A percentile compares a stretch with the other conserved stretches of the same genome.
phyloP scores from a whole-genome alignment of 2,113 vertebrate species.

The Elachura formosa region DNA sequence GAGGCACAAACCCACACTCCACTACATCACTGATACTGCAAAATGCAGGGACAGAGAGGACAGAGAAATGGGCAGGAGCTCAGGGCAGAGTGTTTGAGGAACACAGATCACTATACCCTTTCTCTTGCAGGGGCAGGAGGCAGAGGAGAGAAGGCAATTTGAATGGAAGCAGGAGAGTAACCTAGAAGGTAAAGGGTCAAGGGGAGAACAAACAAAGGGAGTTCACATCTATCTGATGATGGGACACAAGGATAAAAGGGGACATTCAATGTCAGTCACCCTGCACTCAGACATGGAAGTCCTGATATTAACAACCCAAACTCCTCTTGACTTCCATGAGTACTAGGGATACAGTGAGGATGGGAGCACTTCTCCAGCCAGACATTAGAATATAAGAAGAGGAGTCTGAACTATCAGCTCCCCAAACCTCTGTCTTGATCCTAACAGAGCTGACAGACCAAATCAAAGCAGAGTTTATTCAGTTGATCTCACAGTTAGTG shows the following conservation, averaged over 20 bases:
- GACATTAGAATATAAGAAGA: conserved; percentile 5
- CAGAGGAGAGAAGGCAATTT: background rate
- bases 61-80: background rate
- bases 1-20: background rate
- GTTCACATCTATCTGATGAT: background rate
- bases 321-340: background rate
- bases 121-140: background rate
- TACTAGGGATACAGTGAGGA: background rate
- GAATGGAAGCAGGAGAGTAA: background rate
- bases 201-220: background rate
- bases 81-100: background rate
- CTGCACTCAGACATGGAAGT: conserved; percentile 14
- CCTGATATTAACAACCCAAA: background rate
- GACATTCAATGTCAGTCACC: background rate
- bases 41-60: background rate
- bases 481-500: background rate
- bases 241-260: background rate
- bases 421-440: background rate
- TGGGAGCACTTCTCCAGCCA: background rate
- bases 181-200: background rate
- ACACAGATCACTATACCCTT: background rate
- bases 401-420: conserved; percentile 52
- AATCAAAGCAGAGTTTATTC: background rate
- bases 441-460: conserved; percentile 7
- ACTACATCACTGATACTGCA: background rate